Base-by-base conservation (phyloP, 2,113 vertebrate species). In the Ariopsis seemanni region DNA sequence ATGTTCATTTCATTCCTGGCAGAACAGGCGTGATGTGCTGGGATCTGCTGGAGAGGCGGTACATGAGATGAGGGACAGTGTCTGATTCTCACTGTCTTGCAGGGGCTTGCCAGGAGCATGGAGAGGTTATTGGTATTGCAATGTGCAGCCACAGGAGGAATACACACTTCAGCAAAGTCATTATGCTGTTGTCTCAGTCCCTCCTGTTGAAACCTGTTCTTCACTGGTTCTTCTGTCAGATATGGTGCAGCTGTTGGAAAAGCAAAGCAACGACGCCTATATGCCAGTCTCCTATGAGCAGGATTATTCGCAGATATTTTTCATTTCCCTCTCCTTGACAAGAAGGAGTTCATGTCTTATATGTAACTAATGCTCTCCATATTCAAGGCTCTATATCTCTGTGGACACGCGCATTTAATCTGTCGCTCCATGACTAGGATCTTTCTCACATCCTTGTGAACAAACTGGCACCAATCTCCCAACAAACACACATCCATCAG, bases 1-100 rank as follows among this genome's bases (percentile, higher is more conserved):
- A 91, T 89, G 84, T 67, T 92, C 75, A 60, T 90, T 90, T 89
- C 89, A 86, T 86, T 82, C 50, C 81, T 60, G 78, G 58, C 25
- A 27, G 55, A 57, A 89, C 87, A 57, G 53, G 27, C 7, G 62
- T 82, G 89, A 86, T 86, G 88, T 87, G 84, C 72, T 42, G 12
- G 18, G 27, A 69, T 57, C 69, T 69, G 30, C 12, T 1, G 52
- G 18, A 42, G 83, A 42, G 67, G 10, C 67, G 60, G 71, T 60
- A 53, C 15, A 2, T 22, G 18, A n/a, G 65, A 67, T 88, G 62
- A 57, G 71, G 86, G 30, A 60, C 27, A 14, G 77, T 11, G 58
- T 42, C 67, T 58, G 62, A 48, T 30, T 83, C 86, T 75, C 4
- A 7, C 48, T 53, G 18, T 83, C 60, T 63, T 78, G 48, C 50